phyloP scores from a whole-genome alignment of 2,888 invertebrate species.

The Rotaria socialis region DNA sequence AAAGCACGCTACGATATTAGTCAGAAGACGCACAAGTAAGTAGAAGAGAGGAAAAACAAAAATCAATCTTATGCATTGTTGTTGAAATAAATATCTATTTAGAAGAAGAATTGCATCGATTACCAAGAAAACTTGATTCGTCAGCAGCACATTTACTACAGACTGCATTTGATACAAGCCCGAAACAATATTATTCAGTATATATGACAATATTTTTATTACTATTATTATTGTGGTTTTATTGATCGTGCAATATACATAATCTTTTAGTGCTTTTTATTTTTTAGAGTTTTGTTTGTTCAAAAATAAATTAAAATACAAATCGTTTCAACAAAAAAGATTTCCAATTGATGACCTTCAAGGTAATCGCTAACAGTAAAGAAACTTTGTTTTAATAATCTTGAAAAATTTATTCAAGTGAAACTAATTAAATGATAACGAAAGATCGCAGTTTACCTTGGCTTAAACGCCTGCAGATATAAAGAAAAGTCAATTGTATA shows the following conservation, averaged over 20 bases:
- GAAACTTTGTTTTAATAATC: no score
- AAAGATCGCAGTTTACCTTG: neutral
- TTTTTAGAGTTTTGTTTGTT: conserved; percentile 2
- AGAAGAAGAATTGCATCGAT: conserved; percentile 36
- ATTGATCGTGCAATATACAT: neutral
- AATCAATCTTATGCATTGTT: neutral
- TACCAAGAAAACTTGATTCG: neutral
- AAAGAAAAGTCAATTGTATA: no score
- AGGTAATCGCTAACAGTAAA: no score
- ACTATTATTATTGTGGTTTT: neutral
- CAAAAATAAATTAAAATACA: neutral
- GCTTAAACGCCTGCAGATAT: neutral
- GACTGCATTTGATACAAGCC: neutral
- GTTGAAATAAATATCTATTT: neutral
- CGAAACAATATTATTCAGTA: neutral
- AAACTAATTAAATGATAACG: neutral
- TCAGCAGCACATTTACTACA: neutral
- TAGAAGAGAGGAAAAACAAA: neutral
- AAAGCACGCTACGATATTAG: neutral
- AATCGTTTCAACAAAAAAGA: no score
- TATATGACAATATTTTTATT: neutral
- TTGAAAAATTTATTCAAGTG: neutral
- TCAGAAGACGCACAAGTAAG: conserved; percentile 15
- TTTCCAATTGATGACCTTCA: no score
- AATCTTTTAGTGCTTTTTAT: conserved; percentile 6